Evolutionary conservation across 2,888 invertebrate species (phyloP).

Genomic region (Stegophylla sp.): DNA sequence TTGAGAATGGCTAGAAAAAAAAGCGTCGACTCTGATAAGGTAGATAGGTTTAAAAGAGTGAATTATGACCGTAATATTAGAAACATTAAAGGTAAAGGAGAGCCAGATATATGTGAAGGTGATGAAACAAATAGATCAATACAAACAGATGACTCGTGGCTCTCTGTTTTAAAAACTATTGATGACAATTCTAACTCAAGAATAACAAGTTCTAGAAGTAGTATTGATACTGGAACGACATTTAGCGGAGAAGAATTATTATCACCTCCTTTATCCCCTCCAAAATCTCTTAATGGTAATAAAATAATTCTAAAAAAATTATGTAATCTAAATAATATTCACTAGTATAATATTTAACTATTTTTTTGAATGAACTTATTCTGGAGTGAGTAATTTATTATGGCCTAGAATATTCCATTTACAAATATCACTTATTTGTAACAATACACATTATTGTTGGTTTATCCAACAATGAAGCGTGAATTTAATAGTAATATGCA

Average conservation of each 20-base stretch:
- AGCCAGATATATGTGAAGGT: conserved; percentile 79
- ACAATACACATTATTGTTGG: background rate
- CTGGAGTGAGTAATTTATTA: conserved; percentile 43
- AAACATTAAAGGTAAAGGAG: conserved; percentile 81
- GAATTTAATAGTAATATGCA: too few species aligned
- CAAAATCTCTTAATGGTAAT: conserved; percentile 55
- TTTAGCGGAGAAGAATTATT: conserved; percentile 65
- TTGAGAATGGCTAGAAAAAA: conserved; percentile 87
- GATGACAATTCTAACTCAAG: conserved; percentile 69
- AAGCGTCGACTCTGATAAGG: conserved; percentile 80
- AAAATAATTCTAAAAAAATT: background rate
- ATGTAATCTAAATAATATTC: background rate
- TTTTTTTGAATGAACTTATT: conserved; percentile 27
- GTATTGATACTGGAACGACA: conserved; percentile 68
- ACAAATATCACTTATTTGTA: background rate
- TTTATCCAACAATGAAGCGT: too few species aligned
- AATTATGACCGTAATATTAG: conserved; percentile 85
- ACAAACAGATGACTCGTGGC: conserved; percentile 81
- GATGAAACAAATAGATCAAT: conserved; percentile 78
- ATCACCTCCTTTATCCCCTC: conserved; percentile 61
- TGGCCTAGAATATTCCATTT: conserved; percentile 40
- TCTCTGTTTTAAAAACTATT: conserved; percentile 72
- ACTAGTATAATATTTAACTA: background rate
- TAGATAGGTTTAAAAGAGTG: conserved; percentile 83
- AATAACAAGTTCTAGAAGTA: conserved; percentile 68